These are phyloP conservation scores for Theretra japonica DNA, from an alignment of 2,888 invertebrate species.

Conservation along the genomic window DNA sequence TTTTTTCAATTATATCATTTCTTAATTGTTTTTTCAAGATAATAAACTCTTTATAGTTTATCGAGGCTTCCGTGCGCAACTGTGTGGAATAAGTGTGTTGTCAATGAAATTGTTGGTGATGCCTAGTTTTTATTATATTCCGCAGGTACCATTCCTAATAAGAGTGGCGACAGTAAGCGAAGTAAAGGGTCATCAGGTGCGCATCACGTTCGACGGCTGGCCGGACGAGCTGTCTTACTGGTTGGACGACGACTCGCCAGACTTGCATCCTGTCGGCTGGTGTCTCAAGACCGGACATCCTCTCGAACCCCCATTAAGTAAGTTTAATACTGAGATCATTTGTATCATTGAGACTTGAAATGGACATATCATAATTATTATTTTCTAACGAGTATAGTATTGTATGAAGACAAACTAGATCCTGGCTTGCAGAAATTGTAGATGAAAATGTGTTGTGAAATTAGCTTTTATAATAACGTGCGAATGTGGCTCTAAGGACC, in stretches of 20 bases:
- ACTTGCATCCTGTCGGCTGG: conserved; percentile 97
- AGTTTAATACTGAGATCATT: conserved; percentile 54
- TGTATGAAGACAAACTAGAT: too few species aligned
- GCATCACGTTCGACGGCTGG: conserved; percentile 96
- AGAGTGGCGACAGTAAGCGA: conserved; percentile 93
- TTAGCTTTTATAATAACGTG: too few species aligned
- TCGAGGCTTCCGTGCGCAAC: too few species aligned
- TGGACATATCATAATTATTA: too few species aligned
- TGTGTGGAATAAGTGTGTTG: not conserved
- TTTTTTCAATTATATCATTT: too few species aligned
- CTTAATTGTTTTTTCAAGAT: too few species aligned
- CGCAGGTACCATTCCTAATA: conserved; percentile 89
- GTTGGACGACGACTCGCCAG: conserved; percentile 95
- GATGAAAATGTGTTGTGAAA: too few species aligned
- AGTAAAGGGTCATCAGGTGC: conserved; percentile 89
- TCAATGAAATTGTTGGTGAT: conserved; percentile 20
- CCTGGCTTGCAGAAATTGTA: too few species aligned
- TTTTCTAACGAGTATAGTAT: too few species aligned
- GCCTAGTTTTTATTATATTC: too few species aligned
- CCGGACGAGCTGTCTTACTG: conserved; percentile 92
- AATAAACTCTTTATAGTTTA: too few species aligned
- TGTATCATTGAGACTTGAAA: not conserved
- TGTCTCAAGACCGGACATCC: conserved; percentile 95
- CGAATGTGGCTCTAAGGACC: too few species aligned
- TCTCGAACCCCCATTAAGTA: conserved; percentile 92